A percentile compares a stretch with the other conserved stretches of the same genome.
phyloP scores from a whole-genome alignment of 2,797 vertebrate genomes.

The Siniperca scherzeri region DNA sequence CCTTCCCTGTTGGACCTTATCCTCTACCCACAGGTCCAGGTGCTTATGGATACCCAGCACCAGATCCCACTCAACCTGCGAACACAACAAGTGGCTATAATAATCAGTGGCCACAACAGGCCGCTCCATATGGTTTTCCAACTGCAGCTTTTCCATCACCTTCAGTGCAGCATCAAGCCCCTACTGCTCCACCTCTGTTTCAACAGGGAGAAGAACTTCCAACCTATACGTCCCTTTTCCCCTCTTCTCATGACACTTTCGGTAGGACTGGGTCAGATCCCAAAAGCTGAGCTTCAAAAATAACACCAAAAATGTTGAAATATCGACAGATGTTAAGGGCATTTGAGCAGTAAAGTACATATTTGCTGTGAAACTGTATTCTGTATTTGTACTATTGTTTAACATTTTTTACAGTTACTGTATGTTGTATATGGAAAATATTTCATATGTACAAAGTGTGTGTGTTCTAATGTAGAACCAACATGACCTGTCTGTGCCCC shows the following conservation, averaged over 20 bases:
- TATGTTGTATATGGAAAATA: not conserved
- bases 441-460: not conserved
- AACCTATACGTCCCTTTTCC: constrained; percentile 38
- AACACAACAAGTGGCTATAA: constrained; percentile 11
- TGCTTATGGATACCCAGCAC: constrained; percentile 24
- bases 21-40: constrained; percentile 15
- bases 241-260: not conserved
- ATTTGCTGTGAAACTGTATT: not conserved
- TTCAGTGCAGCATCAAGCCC: constrained; percentile 3
- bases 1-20: constrained; percentile 9
- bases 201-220: constrained; percentile 36
- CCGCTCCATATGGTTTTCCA: not conserved
- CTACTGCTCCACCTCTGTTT: constrained; percentile 39
- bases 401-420: not conserved
- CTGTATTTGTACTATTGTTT: no score
- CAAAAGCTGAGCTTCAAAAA: constrained; percentile 8
- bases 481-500: not conserved
- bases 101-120: constrained; percentile 29
- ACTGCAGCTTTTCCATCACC: not conserved
- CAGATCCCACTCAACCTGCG: constrained; percentile 11
- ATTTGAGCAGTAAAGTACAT: not conserved
- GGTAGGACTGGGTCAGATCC: not conserved
- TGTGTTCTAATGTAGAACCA: not conserved
- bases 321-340: not conserved
- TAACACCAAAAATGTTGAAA: not conserved